Conservation (phyloP, 1,140 invertebrate genomes). For the Pinna nobilis region DNA sequence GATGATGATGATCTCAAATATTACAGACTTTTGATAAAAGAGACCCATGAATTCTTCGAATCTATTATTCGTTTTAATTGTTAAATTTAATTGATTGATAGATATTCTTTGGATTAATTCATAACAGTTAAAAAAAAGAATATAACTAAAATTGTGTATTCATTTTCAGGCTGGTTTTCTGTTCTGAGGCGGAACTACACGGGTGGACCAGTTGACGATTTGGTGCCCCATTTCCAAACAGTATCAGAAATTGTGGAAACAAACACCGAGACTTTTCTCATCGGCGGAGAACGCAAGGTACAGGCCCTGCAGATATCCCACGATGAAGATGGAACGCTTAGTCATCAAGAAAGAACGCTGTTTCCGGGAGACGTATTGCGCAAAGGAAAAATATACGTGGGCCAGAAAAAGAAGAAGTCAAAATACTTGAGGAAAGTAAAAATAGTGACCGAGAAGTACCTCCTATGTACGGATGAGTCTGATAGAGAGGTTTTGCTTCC, state of each 20-base stretch:
- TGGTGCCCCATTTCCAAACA: constrained; percentile 44
- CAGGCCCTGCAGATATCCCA: constrained; percentile 42
- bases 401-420: constrained; percentile 46
- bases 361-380: constrained; percentile 57
- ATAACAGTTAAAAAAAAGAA: too few species aligned
- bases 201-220: constrained; percentile 19
- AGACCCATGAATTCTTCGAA: too few species aligned
- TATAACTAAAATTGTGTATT: neutral
- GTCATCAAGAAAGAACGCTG: constrained; percentile 36
- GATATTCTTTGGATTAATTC: too few species aligned
- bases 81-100: too few species aligned
- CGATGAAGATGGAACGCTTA: constrained; percentile 11
- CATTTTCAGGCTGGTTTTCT: constrained; percentile 55
- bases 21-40: too few species aligned
- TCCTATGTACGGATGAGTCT: constrained; percentile 56
- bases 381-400: constrained; percentile 45
- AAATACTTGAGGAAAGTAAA: constrained; percentile 40
- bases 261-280: constrained; percentile 49
- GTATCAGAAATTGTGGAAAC: constrained; percentile 42
- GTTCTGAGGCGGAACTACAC: constrained; percentile 38
- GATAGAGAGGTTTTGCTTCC: constrained; percentile 58
- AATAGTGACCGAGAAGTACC: constrained; percentile 46
- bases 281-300: constrained; percentile 51
- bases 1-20: too few species aligned
- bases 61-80: too few species aligned